Conservation (phyloP, 2,113 vertebrate species). For the Campylorhamphus procurvoides region DNA sequence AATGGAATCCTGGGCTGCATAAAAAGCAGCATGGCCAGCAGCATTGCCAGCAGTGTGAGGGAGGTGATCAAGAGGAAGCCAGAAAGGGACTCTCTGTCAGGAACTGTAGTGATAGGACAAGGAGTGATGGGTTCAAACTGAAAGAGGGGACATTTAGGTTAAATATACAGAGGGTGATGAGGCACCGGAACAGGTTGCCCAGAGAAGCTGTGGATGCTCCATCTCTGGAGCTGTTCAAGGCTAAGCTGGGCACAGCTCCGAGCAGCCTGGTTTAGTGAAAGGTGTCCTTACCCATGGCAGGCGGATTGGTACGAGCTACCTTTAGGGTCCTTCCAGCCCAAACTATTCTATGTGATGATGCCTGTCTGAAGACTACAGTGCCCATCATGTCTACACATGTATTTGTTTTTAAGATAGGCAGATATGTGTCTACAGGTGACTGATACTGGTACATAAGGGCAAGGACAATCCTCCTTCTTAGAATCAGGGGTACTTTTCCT, state of each 20-base stretch:
- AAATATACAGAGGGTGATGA: neutral
- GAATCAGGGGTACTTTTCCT: neutral
- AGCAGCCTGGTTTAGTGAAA: neutral
- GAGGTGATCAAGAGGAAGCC: neutral
- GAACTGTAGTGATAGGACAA: neutral
- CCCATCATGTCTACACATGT: rapidly evolving
- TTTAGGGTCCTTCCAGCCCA: neutral
- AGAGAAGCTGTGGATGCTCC: neutral
- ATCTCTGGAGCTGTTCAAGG: neutral
- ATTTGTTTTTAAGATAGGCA: neutral
- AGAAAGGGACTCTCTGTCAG: neutral
- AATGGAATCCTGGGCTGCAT: neutral
- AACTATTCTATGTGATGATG: neutral
- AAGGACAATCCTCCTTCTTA: neutral
- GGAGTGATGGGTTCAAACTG: neutral
- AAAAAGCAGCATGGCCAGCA: neutral
- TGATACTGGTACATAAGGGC: neutral
- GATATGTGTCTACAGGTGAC: neutral
- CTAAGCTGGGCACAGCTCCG: neutral
- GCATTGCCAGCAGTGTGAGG: rapidly evolving
- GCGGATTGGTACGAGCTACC: neutral
- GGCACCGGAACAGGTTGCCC: neutral
- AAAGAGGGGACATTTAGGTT: neutral
- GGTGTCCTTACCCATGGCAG: neutral
- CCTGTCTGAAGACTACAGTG: neutral